Percentiles rank a stretch among this genome's conserved stretches.
Evolutionary conservation across 2,888 invertebrate species (phyloP).

Genomic region (Gastrophysa polygoni): DNA sequence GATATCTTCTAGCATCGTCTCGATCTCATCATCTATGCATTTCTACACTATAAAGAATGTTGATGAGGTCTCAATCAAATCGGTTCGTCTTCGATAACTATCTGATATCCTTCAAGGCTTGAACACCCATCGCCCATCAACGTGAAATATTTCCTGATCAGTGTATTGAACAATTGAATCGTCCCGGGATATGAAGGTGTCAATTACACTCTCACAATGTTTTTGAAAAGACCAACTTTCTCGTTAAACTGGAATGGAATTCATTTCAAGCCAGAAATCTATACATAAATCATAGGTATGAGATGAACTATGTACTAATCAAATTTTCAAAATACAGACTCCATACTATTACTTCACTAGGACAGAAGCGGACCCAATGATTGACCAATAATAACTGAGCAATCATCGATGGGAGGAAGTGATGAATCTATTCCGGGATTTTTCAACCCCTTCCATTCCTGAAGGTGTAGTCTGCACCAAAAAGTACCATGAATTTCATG

Average conservation of each 20-base stretch:
- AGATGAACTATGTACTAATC: neutral
- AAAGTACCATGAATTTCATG: neutral
- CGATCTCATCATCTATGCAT: constrained; percentile 4
- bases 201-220: neutral
- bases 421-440: too few species aligned
- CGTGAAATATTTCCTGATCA: neutral
- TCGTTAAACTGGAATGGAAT: too few species aligned
- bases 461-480: constrained; percentile 5
- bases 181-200: constrained; percentile 5
- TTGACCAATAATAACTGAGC: neutral
- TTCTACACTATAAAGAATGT: constrained; percentile 12
- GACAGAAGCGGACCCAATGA: constrained; percentile 4
- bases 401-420: too few species aligned
- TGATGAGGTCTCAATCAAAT: constrained; percentile 8
- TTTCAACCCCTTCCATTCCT: neutral
- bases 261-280: neutral
- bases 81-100: too few species aligned
- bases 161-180: neutral
- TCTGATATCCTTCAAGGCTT: constrained; percentile 7
- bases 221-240: too few species aligned
- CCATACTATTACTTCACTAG: neutral
- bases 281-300: constrained; percentile 1
- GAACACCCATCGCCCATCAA: constrained; percentile 1
- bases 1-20: constrained; percentile 10
- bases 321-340: neutral